Evolutionary conservation across 2,888 invertebrate genomes (phyloP).

Genomic region (Eupithecia pulchellata): DNA sequence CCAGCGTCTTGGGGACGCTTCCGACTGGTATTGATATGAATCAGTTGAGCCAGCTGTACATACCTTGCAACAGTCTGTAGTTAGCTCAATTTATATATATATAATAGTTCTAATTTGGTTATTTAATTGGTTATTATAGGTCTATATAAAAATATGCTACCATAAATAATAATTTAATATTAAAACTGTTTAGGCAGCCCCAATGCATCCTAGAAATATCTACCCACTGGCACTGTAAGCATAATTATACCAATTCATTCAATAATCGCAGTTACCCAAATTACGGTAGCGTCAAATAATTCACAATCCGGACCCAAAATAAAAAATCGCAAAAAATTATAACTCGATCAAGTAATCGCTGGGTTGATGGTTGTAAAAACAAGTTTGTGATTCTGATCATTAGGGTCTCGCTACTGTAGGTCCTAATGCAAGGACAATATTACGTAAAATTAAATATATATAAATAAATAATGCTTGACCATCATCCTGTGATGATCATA

Average conservation of each 20-base stretch:
- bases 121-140: too few relatives aligned
- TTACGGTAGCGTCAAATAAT: constrained; percentile 38
- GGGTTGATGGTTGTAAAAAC: constrained; percentile 55
- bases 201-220: neutral
- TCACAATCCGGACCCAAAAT: constrained; percentile 30
- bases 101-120: too few relatives aligned
- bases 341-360: constrained; percentile 64
- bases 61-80: too few relatives aligned
- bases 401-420: constrained; percentile 69
- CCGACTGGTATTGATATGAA: too few relatives aligned
- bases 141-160: too few relatives aligned
- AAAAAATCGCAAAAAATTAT: constrained; percentile 49
- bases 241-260: constrained; percentile 6
- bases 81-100: too few relatives aligned
- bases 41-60: too few relatives aligned
- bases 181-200: neutral
- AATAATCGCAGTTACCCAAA: constrained; percentile 9
- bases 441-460: neutral
- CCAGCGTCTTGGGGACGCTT: too few relatives aligned
- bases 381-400: constrained; percentile 68
- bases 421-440: neutral
- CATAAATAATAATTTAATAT: too few relatives aligned
- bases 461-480: too few relatives aligned
- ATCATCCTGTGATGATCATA: too few relatives aligned
- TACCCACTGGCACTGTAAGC: neutral